phyloP scores from a whole-genome alignment of 2,888 invertebrate species.

The Tigriopus californicus region DNA sequence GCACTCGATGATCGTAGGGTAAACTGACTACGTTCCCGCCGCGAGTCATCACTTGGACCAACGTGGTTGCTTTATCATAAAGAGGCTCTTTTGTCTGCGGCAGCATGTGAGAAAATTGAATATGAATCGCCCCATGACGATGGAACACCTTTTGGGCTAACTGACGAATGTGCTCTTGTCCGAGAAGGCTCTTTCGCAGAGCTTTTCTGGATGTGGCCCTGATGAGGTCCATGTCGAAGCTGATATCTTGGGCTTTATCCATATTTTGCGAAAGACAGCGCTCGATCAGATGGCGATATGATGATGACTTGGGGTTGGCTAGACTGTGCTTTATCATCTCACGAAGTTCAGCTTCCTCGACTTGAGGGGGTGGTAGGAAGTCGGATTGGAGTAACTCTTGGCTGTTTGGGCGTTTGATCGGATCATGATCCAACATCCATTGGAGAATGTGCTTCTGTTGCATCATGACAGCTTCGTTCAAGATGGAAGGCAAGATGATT shows the following conservation, averaged over 20 bases:
- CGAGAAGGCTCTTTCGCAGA: neutral
- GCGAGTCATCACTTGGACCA: conserved; percentile 66
- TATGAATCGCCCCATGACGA: conserved; percentile 55
- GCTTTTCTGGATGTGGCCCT: neutral
- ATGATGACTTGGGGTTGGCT: conserved; percentile 55
- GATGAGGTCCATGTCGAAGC: conserved; percentile 1
- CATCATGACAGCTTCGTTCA: conserved; percentile 36
- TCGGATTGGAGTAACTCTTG: conserved; percentile 62
- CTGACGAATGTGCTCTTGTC: conserved; percentile 11
- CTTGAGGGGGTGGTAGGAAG: conserved; percentile 58
- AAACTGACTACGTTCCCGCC: conserved; percentile 64
- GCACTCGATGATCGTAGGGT: conserved; percentile 62
- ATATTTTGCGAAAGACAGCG: conserved; percentile 34
- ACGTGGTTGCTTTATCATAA: conserved; percentile 30
- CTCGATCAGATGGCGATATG: conserved; percentile 48
- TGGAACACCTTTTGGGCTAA: conserved; percentile 33
- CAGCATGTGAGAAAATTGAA: conserved; percentile 58
- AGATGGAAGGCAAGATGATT: conserved; percentile 48
- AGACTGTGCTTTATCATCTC: conserved; percentile 63
- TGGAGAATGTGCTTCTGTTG: conserved; percentile 42
- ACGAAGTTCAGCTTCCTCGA: conserved; percentile 67
- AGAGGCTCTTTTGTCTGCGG: conserved; percentile 40
- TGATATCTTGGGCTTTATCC: neutral
- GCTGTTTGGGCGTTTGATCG: conserved; percentile 60
- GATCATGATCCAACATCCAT: conserved; percentile 73